Conservation (phyloP, 2,113 vertebrate species). For the Stigmatopora argus region DNA sequence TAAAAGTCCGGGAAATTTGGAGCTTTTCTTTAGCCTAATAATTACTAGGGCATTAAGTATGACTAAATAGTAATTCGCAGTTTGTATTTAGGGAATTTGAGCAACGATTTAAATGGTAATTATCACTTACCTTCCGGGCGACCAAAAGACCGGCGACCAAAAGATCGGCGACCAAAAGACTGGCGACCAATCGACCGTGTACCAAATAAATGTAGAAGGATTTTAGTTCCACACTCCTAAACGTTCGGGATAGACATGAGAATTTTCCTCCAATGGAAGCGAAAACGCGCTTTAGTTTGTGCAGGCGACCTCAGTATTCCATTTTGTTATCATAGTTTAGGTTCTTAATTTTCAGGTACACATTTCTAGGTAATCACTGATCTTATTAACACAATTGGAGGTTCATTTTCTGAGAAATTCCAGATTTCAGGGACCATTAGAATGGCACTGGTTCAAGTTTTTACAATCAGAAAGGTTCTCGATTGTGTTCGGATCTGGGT, state of each 20-base stretch:
- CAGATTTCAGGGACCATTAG: slow-evolving; percentile 22
- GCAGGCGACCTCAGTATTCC: neutral
- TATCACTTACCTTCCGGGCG: too few relatives aligned
- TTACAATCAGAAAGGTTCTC: slow-evolving; percentile 21
- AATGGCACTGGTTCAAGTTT: slow-evolving; percentile 27
- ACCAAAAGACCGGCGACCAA: too few relatives aligned
- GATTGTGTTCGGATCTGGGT: slow-evolving; percentile 6
- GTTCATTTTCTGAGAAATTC: slow-evolving; percentile 2
- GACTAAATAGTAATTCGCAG: too few relatives aligned
- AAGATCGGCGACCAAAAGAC: too few relatives aligned
- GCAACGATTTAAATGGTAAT: too few relatives aligned
- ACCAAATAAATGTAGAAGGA: slow-evolving; percentile 56
- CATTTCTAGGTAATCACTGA: neutral
- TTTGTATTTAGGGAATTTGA: too few relatives aligned
- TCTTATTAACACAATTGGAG: too few relatives aligned
- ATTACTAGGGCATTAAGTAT: too few relatives aligned
- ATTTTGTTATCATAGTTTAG: neutral
- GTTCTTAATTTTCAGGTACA: neutral
- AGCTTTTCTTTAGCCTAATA: too few relatives aligned
- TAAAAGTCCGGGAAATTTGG: too few relatives aligned
- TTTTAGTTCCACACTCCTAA: slow-evolving; percentile 50
- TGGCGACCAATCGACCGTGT: too few relatives aligned
- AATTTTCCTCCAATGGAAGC: slow-evolving; percentile 4
- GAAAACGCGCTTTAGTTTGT: neutral
- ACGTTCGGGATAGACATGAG: slow-evolving; percentile 43